phyloP scores from a whole-genome alignment of 2,888 invertebrate genomes.

The Ormyrus nitidulus region DNA sequence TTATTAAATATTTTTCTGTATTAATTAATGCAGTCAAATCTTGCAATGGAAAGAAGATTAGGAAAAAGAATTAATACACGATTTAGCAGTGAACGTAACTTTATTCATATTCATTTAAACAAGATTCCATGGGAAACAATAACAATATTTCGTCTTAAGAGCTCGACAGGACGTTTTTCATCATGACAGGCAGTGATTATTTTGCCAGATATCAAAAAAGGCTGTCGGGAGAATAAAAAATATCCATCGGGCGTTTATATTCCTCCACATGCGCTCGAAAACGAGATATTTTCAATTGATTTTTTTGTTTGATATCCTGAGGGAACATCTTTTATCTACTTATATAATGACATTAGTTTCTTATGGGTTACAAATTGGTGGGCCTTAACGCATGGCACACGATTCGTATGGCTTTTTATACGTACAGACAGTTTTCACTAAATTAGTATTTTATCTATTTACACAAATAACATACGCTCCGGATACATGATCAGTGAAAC shows the following conservation, averaged over 20 bases:
- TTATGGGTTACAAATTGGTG: slow-evolving; percentile 64
- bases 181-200: slow-evolving; percentile 59
- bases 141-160: slow-evolving; percentile 67
- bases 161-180: slow-evolving; percentile 64
- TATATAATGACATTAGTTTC: slow-evolving; percentile 63
- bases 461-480: slow-evolving; percentile 73
- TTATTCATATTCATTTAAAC: slow-evolving; percentile 70
- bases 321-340: slow-evolving; percentile 61
- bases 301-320: slow-evolving; percentile 47
- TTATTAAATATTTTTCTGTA: not conserved
- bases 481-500: slow-evolving; percentile 66
- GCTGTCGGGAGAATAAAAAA: slow-evolving; percentile 71
- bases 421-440: slow-evolving; percentile 65
- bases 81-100: slow-evolving; percentile 56
- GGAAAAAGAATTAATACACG: slow-evolving; percentile 16
- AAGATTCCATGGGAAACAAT: slow-evolving; percentile 71
- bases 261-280: slow-evolving; percentile 62
- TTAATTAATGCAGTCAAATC: not conserved
- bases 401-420: slow-evolving; percentile 56
- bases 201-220: slow-evolving; percentile 71
- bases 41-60: not conserved
- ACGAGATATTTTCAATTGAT: slow-evolving; percentile 59
- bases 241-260: slow-evolving; percentile 55
- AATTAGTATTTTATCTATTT: slow-evolving; percentile 70
- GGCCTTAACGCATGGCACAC: slow-evolving; percentile 56